phyloP scores from a whole-genome alignment of 2,113 vertebrate species.

The Sisor rabdophorus region DNA sequence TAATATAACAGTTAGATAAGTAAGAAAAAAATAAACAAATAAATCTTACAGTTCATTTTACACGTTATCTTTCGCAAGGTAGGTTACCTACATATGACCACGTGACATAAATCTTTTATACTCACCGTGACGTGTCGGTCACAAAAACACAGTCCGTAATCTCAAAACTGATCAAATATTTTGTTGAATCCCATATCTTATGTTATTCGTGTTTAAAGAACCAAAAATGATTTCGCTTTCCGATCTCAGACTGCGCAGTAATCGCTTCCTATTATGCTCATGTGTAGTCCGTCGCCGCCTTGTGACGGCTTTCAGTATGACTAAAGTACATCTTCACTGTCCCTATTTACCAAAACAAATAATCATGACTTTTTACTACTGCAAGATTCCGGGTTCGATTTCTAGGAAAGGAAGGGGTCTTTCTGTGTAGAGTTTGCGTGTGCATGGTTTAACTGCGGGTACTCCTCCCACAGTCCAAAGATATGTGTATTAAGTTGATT shows the following conservation, averaged over 20 bases:
- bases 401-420: too few species aligned
- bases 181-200: not conserved
- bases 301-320: not conserved
- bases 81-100: not conserved
- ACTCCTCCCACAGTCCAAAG: too few species aligned
- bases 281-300: not conserved
- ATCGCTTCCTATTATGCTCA: slow-evolving; percentile 2
- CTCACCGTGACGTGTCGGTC: slow-evolving; percentile 32
- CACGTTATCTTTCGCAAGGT: not conserved
- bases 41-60: not conserved
- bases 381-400: not conserved
- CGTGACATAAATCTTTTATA: not conserved
- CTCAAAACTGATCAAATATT: not conserved
- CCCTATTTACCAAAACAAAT: not conserved
- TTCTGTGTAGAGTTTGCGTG: too few species aligned
- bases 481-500: too few species aligned
- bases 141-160: not conserved
- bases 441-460: too few species aligned
- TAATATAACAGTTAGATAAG: too few species aligned
- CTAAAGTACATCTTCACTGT: not conserved
- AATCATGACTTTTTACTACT: not conserved
- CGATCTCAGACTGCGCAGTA: not conserved
- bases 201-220: not conserved
- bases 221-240: not conserved
- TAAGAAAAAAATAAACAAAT: too few species aligned